A percentile compares a stretch with the other conserved stretches of the same genome.
These are phyloP conservation scores for Porites divaricata DNA, from an alignment of 92 coral and sea anemone species.

Conservation along the genomic window DNA sequence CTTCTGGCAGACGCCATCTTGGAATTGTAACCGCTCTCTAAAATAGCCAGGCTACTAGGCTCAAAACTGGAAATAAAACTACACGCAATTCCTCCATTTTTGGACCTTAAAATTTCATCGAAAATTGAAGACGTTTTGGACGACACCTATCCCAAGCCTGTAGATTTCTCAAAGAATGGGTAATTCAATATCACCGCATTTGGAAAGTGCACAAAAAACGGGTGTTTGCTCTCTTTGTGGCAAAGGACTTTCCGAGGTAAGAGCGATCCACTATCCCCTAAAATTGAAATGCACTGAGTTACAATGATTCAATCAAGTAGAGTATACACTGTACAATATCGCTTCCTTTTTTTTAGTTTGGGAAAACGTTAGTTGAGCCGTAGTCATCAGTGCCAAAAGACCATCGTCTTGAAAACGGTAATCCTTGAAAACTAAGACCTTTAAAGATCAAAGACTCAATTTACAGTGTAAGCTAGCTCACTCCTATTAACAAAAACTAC, in stretches of 20 bases:
- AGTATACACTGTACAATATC: too few relatives aligned
- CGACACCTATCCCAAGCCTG: background rate
- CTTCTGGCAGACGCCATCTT: slow-evolving; percentile 62
- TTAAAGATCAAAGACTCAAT: too few relatives aligned
- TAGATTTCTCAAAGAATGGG: slow-evolving; percentile 67
- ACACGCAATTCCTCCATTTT: too few relatives aligned
- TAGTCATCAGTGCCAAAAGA: too few relatives aligned
- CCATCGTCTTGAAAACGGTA: too few relatives aligned
- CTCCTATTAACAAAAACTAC: too few relatives aligned
- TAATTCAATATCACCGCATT: slow-evolving; percentile 81
- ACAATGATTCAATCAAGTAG: too few relatives aligned
- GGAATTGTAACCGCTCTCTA: slow-evolving; percentile 25
- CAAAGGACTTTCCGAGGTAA: slow-evolving; percentile 78
- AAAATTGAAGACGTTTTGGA: background rate
- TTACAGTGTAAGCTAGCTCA: too few relatives aligned
- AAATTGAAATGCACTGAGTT: too few relatives aligned
- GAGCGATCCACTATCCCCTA: background rate
- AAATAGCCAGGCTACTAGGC: slow-evolving; percentile 56
- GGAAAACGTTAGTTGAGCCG: too few relatives aligned
- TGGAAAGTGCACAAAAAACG: slow-evolving; percentile 93
- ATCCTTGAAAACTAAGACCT: too few relatives aligned
- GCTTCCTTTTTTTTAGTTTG: too few relatives aligned
- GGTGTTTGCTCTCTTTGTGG: slow-evolving; percentile 89
- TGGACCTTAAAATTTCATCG: background rate
- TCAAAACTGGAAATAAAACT: background rate